Base-by-base conservation (phyloP, 2,797 vertebrate genomes). In the Hozukius guyotensis region DNA sequence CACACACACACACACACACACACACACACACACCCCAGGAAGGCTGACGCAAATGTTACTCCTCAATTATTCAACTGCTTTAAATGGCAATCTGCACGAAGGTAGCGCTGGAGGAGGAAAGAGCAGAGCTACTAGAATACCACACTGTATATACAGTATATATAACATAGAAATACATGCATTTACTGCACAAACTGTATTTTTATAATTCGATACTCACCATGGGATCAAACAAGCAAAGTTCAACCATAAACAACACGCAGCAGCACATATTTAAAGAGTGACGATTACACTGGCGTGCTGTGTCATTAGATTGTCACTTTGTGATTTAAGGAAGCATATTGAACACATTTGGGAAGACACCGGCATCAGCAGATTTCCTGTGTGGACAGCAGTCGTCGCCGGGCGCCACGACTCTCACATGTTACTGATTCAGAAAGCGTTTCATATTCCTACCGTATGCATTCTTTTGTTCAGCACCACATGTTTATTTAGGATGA, bases 41-140 rank as follows among this genome's bases (percentile, higher is more conserved):
- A 6, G 84, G 76, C 87, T 90, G 87, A 83, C 72, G 75, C 78
- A 95, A 95, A 95, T 95, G 93, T 88, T 93, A 93, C 85, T 91
- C 83, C 88, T 94, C 89, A 94, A 95, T 95, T 89, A 95, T 95
- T 95, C 88, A 95, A 14, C 77, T 25, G 38, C 80, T 93, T 86
- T 93, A 95, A 95, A 95, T 94, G 94, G 93, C 94, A 94, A 78
- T 81, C 84, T 83, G 75, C 88, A 62, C 71, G 3, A 67, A 73
- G 76, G 83, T 75, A 73, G 78, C 29, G 67, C 69, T 62, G 86
- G 38, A 83, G 78, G 83, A 81, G 80, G 73, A 81, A 55, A 70
- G 63, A 80, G 77, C 67, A 42, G n/a, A 70, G 61, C 60, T 34
- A 14, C 66, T 6, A 20, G 31, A 84, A 55, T 6, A n/a, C 32